These are phyloP conservation scores for Geophilus truncorum DNA, from an alignment of 2,888 invertebrate species.

Conservation along the genomic window DNA sequence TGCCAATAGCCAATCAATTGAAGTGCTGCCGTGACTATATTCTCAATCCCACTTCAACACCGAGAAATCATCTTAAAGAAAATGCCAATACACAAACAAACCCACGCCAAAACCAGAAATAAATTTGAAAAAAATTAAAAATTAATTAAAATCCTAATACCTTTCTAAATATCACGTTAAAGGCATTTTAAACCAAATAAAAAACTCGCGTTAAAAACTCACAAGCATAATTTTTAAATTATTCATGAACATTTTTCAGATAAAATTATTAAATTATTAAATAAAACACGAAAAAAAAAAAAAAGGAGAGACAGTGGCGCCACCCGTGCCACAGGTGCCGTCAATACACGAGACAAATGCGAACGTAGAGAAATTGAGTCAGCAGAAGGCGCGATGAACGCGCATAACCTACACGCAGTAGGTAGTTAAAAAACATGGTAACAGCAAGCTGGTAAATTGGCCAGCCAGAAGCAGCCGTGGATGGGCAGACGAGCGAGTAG, in stretches of 20 bases:
- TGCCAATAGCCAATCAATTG: background rate
- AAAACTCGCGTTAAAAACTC: too few relatives aligned
- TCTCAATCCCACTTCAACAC: background rate
- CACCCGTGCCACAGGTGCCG: conserved; percentile 4
- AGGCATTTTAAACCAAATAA: too few relatives aligned
- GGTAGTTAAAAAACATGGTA: background rate
- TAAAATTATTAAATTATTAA: too few relatives aligned
- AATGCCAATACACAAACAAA: background rate
- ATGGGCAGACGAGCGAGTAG: background rate
- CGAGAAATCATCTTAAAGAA: background rate
- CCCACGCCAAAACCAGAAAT: too few relatives aligned
- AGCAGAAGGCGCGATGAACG: conserved; percentile 1
- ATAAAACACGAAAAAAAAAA: background rate
- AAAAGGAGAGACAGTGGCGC: background rate
- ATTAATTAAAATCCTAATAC: too few relatives aligned
- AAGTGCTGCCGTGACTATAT: background rate
- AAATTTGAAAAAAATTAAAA: too few relatives aligned
- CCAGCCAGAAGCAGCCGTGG: background rate
- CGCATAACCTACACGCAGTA: background rate
- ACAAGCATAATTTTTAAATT: too few relatives aligned
- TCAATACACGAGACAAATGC: background rate
- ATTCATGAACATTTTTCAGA: too few relatives aligned
- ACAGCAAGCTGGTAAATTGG: background rate
- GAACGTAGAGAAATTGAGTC: background rate
- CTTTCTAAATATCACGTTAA: too few relatives aligned